These are phyloP conservation scores for Metopia argyrocephala DNA, from an alignment of 2,888 invertebrate genomes.

Conservation along the genomic window DNA sequence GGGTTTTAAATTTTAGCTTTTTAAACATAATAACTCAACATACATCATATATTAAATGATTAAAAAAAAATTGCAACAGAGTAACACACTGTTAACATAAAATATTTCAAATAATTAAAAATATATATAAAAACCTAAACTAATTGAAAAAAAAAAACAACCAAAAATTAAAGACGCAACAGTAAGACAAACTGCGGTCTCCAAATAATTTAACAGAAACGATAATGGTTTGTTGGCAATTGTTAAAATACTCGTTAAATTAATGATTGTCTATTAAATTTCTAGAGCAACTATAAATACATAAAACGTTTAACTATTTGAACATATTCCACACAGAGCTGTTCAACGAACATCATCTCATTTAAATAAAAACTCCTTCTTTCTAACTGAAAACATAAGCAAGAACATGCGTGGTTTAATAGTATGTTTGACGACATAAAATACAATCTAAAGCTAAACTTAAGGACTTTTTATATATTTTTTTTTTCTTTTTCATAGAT, in stretches of 20 bases:
- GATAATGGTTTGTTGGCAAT: constrained; percentile 34
- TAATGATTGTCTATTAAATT: constrained; percentile 48
- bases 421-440: constrained; percentile 58
- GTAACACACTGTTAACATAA: constrained; percentile 31
- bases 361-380: constrained; percentile 26
- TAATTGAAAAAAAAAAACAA: not conserved
- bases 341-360: constrained; percentile 43
- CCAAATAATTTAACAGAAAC: constrained; percentile 46
- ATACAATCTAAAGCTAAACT: not conserved
- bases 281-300: constrained; percentile 62
- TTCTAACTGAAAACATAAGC: constrained; percentile 45
- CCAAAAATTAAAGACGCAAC: not conserved
- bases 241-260: constrained; percentile 39
- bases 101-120: constrained; percentile 6
- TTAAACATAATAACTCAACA: constrained; percentile 27
- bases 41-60: constrained; percentile 6
- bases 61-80: constrained; percentile 45
- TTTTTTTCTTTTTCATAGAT: constrained; percentile 43
- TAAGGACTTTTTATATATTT: not conserved
- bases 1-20: not conserved
- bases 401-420: constrained; percentile 68
- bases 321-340: constrained; percentile 38
- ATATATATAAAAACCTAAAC: not conserved
- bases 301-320: not conserved
- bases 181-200: constrained; percentile 8